Evolutionary conservation across 1,140 invertebrate species (phyloP).

Genomic region (Penaeus vannamei): DNA sequence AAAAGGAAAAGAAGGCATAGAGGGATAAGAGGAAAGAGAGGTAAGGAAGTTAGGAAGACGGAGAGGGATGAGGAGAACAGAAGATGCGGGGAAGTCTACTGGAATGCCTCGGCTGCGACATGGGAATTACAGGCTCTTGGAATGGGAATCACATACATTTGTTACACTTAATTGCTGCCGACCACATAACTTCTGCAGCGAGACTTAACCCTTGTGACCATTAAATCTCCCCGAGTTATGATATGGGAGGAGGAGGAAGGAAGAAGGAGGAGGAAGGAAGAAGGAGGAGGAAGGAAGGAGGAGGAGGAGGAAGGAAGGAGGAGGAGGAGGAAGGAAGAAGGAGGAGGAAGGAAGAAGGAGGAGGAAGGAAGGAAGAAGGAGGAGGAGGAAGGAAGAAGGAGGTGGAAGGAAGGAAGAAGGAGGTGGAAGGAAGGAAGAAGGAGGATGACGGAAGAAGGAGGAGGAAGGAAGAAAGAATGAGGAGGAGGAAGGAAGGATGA

Average conservation of each 20-base stretch:
- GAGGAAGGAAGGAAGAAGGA: background rate
- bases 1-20: too few species aligned
- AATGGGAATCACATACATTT: conserved; percentile 56
- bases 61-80: too few species aligned
- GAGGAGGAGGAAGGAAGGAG: too few species aligned
- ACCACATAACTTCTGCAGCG: conserved; percentile 6
- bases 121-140: conserved; percentile 41
- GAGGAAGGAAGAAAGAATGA: background rate
- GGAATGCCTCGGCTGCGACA: conserved; percentile 1
- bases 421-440: background rate
- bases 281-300: background rate
- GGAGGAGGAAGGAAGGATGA: too few species aligned
- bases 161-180: conserved; percentile 51
- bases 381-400: background rate
- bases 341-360: background rate
- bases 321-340: background rate
- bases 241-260: conserved; percentile 9
- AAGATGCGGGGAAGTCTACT: too few species aligned
- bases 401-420: too few species aligned
- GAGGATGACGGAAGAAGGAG: background rate
- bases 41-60: too few species aligned
- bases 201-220: conserved; percentile 31
- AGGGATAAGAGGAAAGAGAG: too few species aligned
- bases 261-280: background rate
- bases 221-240: conserved; percentile 32